Evolutionary conservation across 2,888 invertebrate genomes (phyloP).

Genomic region (Laothoe populi): DNA sequence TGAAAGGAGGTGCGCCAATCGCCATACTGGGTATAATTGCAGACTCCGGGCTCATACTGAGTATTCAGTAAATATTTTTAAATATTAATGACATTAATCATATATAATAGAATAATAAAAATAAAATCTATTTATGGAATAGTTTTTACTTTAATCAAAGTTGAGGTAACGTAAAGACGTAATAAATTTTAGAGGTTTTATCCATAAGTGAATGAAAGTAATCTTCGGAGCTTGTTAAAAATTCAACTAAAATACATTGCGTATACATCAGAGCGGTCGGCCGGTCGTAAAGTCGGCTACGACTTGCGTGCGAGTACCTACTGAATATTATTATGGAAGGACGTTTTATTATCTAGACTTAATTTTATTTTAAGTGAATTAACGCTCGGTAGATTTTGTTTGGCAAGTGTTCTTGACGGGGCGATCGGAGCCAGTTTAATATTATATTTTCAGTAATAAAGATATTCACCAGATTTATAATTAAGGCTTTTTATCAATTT

Average conservation of each 20-base stretch:
- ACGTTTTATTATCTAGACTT: constrained; percentile 17
- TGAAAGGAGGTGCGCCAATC: no score
- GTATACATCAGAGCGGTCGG: not conserved
- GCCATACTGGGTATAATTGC: no score
- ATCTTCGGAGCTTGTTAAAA: constrained; percentile 21
- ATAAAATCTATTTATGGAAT: not conserved
- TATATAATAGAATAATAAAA: not conserved
- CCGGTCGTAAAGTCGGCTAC: constrained; percentile 10
- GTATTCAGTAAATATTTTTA: no score
- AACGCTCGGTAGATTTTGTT: not conserved
- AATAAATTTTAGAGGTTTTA: constrained; percentile 3
- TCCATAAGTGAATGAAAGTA: constrained; percentile 19
- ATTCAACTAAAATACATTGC: constrained; percentile 18
- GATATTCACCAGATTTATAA: no score
- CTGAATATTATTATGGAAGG: constrained; percentile 18
- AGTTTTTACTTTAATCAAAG: constrained; percentile 5
- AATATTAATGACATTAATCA: no score
- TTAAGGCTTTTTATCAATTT: no score
- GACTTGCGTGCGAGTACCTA: not conserved
- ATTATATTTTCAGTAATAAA: no score
- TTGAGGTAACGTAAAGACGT: not conserved
- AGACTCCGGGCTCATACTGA: no score
- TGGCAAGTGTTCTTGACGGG: not conserved
- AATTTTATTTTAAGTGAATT: constrained; percentile 15
- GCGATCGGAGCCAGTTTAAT: not conserved